phyloP scores from a whole-genome alignment of 2,797 vertebrate species.

The Coendou prehensilis region DNA sequence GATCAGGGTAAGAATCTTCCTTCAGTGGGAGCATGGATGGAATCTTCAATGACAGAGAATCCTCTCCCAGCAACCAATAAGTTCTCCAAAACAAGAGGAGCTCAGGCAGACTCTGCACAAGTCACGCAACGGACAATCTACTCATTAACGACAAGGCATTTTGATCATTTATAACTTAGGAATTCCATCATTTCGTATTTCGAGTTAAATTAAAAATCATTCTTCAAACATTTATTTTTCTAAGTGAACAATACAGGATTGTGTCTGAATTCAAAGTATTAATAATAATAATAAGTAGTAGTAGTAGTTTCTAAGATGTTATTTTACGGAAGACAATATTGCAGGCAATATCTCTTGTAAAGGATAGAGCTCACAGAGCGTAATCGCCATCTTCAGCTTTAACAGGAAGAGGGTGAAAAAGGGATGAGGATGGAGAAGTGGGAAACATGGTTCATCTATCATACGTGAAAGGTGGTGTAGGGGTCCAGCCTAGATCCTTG shows the following conservation, averaged over 20 bases:
- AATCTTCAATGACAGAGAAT: neutral
- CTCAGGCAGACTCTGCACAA: neutral
- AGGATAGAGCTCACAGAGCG: neutral
- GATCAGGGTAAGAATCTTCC: neutral
- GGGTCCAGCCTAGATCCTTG: neutral
- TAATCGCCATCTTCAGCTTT: neutral
- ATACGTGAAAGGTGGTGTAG: rapidly evolving
- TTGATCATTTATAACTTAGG: neutral
- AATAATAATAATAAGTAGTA: neutral
- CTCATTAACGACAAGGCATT: neutral
- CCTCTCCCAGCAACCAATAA: neutral
- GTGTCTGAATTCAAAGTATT: neutral
- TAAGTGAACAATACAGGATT: neutral
- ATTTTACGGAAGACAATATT: neutral
- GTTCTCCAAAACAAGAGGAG: neutral
- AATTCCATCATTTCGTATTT: neutral
- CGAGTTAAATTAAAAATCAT: neutral
- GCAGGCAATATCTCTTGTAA: neutral
- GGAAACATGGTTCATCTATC: neutral
- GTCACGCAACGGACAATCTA: rapidly evolving
- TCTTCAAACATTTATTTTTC: neutral
- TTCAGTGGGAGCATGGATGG: neutral
- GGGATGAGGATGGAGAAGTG: neutral
- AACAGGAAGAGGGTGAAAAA: neutral
- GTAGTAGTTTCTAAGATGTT: neutral